Conservation (phyloP, 2,113 vertebrate genomes). For the Alouatta palliata region DNA sequence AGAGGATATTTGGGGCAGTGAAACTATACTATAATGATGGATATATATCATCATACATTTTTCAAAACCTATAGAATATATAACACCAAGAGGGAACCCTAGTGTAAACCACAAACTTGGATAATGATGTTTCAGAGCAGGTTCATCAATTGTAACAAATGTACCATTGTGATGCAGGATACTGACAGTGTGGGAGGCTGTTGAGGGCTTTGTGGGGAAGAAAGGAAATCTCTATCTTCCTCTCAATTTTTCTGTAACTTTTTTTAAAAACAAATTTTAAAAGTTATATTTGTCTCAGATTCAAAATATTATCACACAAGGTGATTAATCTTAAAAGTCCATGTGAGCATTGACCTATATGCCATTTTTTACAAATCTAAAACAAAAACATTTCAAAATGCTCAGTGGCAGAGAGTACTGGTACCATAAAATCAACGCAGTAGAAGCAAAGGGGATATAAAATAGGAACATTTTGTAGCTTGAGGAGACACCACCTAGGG, state of each 20-base stretch:
- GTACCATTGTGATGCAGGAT: neutral
- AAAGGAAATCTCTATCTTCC: neutral
- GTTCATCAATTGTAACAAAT: neutral
- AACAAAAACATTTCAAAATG: constrained; percentile 43
- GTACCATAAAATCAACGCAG: neutral
- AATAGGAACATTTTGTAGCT: neutral
- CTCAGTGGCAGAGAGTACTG: neutral
- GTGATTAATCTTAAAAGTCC: neutral
- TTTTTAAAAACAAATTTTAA: neutral
- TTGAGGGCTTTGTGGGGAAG: too few relatives aligned
- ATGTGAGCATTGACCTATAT: neutral
- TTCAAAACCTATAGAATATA: neutral
- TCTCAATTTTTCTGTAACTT: neutral
- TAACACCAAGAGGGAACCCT: neutral
- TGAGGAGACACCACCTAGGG: neutral
- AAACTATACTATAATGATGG: neutral
- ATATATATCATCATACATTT: neutral
- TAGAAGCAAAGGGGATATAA: neutral
- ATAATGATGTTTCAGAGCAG: neutral
- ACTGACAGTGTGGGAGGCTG: neutral
- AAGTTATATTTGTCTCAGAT: neutral
- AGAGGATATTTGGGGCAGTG: neutral
- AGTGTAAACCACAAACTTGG: neutral
- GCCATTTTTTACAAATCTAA: constrained; percentile 34
- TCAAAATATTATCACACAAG: constrained; percentile 11